Evolutionary conservation across 2,113 vertebrate species (phyloP).

Genomic region (Erythrolamprus reginae): DNA sequence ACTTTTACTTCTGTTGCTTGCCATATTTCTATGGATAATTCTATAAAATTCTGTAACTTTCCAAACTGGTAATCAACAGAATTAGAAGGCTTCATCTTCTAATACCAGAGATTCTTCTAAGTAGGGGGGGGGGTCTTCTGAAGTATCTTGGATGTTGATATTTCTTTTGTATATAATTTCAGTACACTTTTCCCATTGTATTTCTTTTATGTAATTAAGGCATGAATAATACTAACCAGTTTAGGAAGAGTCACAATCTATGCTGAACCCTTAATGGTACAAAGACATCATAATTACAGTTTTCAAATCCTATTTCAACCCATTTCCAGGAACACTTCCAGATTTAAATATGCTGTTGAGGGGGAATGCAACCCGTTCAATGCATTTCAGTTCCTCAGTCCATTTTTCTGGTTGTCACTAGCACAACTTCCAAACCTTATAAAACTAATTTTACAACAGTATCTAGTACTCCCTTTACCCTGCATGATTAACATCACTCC

Average conservation of each 20-base stretch:
- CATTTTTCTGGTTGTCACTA: background rate
- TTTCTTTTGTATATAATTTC: background rate
- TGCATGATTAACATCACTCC: background rate
- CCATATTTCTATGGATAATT: background rate
- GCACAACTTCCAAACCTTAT: background rate
- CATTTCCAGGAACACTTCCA: background rate
- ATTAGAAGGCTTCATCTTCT: background rate
- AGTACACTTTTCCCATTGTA: background rate
- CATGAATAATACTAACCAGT: background rate
- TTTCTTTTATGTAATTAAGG: background rate
- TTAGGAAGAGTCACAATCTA: background rate
- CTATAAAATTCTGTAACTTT: background rate
- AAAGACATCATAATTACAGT: background rate
- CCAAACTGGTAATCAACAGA: background rate
- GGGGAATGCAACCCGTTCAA: background rate
- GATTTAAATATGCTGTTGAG: background rate
- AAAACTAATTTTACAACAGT: background rate
- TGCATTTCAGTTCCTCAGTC: background rate
- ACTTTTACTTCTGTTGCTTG: no score
- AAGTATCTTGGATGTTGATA: no score
- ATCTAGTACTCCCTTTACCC: background rate
- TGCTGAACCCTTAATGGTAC: background rate
- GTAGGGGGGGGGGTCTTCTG: background rate
- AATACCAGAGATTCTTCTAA: background rate
- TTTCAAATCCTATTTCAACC: background rate